A percentile compares a stretch with the other conserved stretches of the same genome.
phyloP scores from a whole-genome alignment of 2,797 vertebrate genomes.

The Otus scops region DNA sequence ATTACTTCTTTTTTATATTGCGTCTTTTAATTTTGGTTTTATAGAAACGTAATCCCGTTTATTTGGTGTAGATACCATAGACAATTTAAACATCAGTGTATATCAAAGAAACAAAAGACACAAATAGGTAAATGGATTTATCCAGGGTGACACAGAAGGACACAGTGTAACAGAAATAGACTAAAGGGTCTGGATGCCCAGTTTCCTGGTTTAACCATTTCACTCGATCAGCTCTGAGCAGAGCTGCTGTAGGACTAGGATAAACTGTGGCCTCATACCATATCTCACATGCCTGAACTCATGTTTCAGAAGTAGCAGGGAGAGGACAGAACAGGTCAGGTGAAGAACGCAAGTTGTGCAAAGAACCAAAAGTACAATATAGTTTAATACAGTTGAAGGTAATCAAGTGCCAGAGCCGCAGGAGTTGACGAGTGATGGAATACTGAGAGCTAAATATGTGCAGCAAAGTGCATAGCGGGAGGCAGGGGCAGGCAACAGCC shows the following conservation, averaged over 20 bases:
- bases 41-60: background rate
- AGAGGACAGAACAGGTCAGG: background rate
- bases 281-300: background rate
- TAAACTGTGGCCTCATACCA: background rate
- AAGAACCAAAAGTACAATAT: background rate
- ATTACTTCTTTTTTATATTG: background rate
- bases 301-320: background rate
- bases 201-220: background rate
- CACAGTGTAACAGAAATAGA: background rate
- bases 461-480: conserved; percentile 42
- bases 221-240: background rate
- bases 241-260: background rate
- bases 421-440: background rate
- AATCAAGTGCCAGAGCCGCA: background rate
- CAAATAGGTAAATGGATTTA: background rate
- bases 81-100: background rate
- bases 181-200: background rate
- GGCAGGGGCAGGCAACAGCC: conserved; percentile 58
- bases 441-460: background rate
- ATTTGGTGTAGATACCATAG: background rate
- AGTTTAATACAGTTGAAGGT: background rate
- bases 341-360: background rate
- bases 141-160: background rate
- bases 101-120: background rate
- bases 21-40: conserved; percentile 17